Conservation (phyloP, 2,113 vertebrate species). For the Pterocles burchelli region DNA sequence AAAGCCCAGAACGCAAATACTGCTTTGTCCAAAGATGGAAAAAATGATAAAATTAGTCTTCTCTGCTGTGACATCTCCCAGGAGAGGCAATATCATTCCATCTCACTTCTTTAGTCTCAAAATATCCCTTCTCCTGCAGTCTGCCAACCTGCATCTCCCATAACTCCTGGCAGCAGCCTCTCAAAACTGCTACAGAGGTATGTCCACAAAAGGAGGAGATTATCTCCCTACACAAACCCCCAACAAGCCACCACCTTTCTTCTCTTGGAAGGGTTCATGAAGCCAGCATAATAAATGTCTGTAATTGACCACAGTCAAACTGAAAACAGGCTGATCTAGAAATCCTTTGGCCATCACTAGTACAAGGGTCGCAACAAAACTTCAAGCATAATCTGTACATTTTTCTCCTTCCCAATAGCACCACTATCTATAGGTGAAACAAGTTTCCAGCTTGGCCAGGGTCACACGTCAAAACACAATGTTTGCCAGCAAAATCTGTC, state of each 20-base stretch:
- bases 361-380: background rate
- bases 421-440: background rate
- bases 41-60: background rate
- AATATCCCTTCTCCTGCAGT: background rate
- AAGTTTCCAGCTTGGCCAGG: background rate
- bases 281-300: background rate
- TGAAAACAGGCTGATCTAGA: background rate
- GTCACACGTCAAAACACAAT: background rate
- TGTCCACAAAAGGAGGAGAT: background rate
- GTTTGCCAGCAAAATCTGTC: background rate
- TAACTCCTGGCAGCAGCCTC: background rate
- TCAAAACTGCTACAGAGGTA: background rate
- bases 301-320: background rate
- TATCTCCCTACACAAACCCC: background rate
- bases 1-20: conserved; percentile 39
- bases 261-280: background rate
- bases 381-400: background rate
- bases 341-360: background rate
- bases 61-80: background rate
- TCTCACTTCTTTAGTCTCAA: background rate
- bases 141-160: background rate
- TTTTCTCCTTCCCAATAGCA: background rate
- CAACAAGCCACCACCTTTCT: background rate
- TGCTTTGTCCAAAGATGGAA: background rate
- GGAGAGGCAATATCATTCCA: background rate